Evolutionary conservation across 2,797 vertebrate species (phyloP).

Genomic region (Gobionotothen gibberifrons): DNA sequence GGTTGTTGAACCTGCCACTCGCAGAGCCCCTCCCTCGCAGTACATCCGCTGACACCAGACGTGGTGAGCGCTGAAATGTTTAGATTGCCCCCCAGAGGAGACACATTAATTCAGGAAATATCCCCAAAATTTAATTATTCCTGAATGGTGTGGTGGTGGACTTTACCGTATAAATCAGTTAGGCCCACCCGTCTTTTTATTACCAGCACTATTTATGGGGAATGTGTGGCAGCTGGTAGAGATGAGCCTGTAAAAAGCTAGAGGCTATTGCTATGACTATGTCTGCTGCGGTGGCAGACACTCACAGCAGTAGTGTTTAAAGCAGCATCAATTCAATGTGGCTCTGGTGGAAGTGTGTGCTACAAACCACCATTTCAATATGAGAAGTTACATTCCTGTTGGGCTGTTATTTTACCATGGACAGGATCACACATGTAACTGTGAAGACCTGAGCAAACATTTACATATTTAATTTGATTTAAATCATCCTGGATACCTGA

Average conservation of each 20-base stretch:
- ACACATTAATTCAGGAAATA: conserved; percentile 78
- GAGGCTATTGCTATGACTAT: conserved; percentile 71
- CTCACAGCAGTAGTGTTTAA: conserved; percentile 59
- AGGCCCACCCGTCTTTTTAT: conserved; percentile 82
- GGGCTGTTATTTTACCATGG: conserved; percentile 9
- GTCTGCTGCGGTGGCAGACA: conserved; percentile 61
- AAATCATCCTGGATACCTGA: conserved; percentile 59
- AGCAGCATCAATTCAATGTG: conserved; percentile 41
- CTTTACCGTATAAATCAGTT: conserved; percentile 80
- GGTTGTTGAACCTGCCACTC: conserved; percentile 68
- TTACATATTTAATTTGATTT: conserved; percentile 61
- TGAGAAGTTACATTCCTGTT: conserved; percentile 19
- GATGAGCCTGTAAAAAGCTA: conserved; percentile 81
- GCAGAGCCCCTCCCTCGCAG: conserved; percentile 33
- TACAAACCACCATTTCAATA: conserved; percentile 25
- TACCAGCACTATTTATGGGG: conserved; percentile 82
- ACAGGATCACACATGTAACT: conserved; percentile 23
- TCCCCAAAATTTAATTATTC: conserved; percentile 84
- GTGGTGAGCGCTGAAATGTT: conserved; percentile 55
- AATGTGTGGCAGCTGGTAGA: conserved; percentile 80
- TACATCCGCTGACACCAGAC: conserved; percentile 43
- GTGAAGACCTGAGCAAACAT: conserved; percentile 54
- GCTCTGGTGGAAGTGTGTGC: conserved; percentile 37
- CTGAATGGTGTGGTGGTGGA: conserved; percentile 79
- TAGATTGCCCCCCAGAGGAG: conserved; percentile 72